Evolutionary conservation across 2,888 invertebrate genomes (phyloP), one percentile per base, ranked within the genome.

Genomic region (Parthenolecanium corni): DNA sequence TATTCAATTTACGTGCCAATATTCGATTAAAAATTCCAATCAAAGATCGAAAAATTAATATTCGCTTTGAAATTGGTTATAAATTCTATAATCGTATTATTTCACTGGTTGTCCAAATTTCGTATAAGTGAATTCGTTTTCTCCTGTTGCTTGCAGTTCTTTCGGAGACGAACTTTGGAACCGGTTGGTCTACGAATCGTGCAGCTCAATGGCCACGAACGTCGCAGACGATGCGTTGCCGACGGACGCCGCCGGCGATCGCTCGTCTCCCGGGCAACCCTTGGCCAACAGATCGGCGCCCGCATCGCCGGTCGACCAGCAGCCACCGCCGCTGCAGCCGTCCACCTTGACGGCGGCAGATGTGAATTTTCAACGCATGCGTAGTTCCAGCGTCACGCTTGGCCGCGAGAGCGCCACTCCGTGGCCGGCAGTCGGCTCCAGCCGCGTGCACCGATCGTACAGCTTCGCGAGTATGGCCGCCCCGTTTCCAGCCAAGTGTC

Each of bases 331-430:
- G 46, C 25, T 47, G 57, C 36, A 5, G 23, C 20, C 5, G 23
- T 5, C 6, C 21, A 20, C 49, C 11, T 9, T 23, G 12, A 20
- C 49, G 23, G 14, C 16, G 16, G 46, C 57, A 46, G 57, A 44
- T 57, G 47, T 20, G 16, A 44, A 16, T n/a, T 20, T 5, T 18
- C 36, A 23, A 58, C 58, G 58, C 58, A 58, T 58, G 58, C 58
- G 58, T 47, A 58, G 49, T 58, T 20, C 47, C 21, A 58, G 58
- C 51, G 49, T 58, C n/a, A 58, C 58, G 58, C 58, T 58, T 14
- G 31, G 47, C 47, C 58, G 58, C n/a, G 25, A 23, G 20, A 14
- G 40, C 21, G n/a, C 42, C 20, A 40, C 24, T 25, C 25, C 51
- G 25, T 31, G 20, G 38, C 31, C 40, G 16, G n/a, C 44, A 14